Evolutionary conservation across 2,113 vertebrate genomes (phyloP), one percentile per base, ranked within the genome.

Genomic region (Eulemur macaco): DNA sequence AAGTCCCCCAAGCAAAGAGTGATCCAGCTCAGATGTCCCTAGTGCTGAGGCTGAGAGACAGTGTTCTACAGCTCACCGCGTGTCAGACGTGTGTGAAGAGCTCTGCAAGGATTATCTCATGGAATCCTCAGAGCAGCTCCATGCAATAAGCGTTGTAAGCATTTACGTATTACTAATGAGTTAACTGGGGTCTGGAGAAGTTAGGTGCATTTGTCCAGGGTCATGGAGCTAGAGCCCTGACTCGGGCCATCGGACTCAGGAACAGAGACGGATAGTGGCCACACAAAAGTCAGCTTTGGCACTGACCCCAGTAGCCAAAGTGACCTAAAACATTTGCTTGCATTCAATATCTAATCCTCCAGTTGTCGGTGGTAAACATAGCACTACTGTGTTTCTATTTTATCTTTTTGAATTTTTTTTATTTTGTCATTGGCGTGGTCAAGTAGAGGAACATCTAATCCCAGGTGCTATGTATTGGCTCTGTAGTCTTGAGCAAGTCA

Each of bases 261-360:
- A 66, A 4, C 0, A 14, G 69, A 76, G 8, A 8, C 20, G 10
- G 37, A 42, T 0, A 9, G 37, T 8, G 14, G 54, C 47, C 8
- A 4, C 0, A 0, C 3, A 21, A 25, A 60, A 31, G 5, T 1
- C 1, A 47, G 20, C 17, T 6, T 18, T 8, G 17, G 3, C 7
- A 0, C 63, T 31, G 37, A 31, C 5, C 10, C 3, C 0, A 34
- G 25, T 1, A 34, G 29, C 8, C 34, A 20, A 29, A n/a, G 39
- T 80, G 39, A 4, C 20, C 27, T 1, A 9, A 27, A 50, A 60
- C 5, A 1, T 37, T 11, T 5, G 21, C 34, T 37, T 5, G 29
- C 12, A 34, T 42, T 39, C 25, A 18, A 0, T 0, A 6, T 42
- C 14, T 23, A 45, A 18, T 21, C 54, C 18, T 25, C 45, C 31